Conservation (phyloP, 2,113 vertebrate genomes). For the Triplophysa siluroides region DNA sequence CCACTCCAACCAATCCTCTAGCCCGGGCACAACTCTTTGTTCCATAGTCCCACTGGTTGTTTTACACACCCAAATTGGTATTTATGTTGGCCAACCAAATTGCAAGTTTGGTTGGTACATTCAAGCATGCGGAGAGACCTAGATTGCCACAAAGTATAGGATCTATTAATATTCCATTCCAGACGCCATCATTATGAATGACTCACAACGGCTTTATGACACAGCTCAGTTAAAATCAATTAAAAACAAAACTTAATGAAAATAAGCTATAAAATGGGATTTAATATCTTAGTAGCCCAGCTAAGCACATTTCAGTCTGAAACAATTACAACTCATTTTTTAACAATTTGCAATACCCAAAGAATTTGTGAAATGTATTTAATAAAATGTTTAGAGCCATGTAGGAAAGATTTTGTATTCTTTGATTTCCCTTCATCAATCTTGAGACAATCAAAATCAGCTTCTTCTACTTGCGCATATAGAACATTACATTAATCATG, state of each 20-base stretch:
- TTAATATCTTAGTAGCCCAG: not conserved
- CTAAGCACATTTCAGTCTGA: not conserved
- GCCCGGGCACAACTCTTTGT: slow-evolving; percentile 55
- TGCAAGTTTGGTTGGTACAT: slow-evolving; percentile 75
- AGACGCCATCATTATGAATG: slow-evolving; percentile 67
- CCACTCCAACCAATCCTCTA: slow-evolving; percentile 49
- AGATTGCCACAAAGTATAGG: slow-evolving; percentile 74
- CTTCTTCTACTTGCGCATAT: not conserved
- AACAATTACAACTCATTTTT: not conserved
- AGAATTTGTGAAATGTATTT: too few relatives aligned
- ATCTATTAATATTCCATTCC: slow-evolving; percentile 75
- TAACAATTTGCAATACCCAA: not conserved
- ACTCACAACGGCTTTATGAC: slow-evolving; percentile 55
- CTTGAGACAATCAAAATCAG: too few relatives aligned
- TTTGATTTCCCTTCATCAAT: not conserved
- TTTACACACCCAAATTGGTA: slow-evolving; percentile 79
- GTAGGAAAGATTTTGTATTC: not conserved
- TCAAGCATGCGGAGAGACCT: slow-evolving; percentile 72
- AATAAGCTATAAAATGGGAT: not conserved
- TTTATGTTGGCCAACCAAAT: slow-evolving; percentile 77
- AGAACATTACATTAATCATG: slow-evolving; percentile 13
- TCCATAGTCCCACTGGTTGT: slow-evolving; percentile 69
- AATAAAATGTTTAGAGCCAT: too few relatives aligned
- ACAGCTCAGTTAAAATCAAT: slow-evolving; percentile 48
- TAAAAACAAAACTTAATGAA: not conserved